Evolutionary conservation across 2,113 vertebrate genomes (phyloP), one percentile per base, ranked within the genome.

Genomic region (Ptilorrhoa leucosticta): DNA sequence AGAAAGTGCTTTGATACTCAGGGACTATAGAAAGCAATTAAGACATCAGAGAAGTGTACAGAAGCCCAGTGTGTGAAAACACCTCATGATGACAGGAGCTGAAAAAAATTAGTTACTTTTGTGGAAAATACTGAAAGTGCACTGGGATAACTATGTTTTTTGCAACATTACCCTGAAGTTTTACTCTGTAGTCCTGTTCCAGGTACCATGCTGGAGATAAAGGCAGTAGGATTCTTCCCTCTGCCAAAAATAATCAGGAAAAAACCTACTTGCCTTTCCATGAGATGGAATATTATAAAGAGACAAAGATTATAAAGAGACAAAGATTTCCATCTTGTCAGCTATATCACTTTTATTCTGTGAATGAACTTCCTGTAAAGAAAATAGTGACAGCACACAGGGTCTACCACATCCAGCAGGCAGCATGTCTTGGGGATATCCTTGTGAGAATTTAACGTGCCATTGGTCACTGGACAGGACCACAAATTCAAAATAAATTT

Each of bases 181-280:
- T 71, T 48, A 30, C 10, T 1, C 9, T 45, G 17, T 54, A 68
- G 28, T 71, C 15, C 11, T 84, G 6, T 60, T 73, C 33, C 26
- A 77, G n/a, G 39, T 24, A 65, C 11, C 0, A 0, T 70, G 31
- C 13, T 24, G 5, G 11, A 44, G 17, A 70, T 20, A 79, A 80
- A 64, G 23, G 16, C 30, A 61, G 18, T 14, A 54, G 7, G 2
- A 68, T 61, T 85, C 56, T 70, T 85, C 11, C 24, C 10, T 78
- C 28, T 45, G 39, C 16, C 11, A 68, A 68, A 80, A 93, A 45
- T 42, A 81, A 56, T 13, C 6, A 56, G 33, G 39, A 40, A 89
- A 63, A 89, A 48, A 26, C 0, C 8, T 48, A 45, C 28, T 40
- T 63, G 9, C 17, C 15, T 68, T 90, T 81, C 70, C 8, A 1